These are phyloP conservation scores for Ascidia mentula DNA, from an alignment of 23 tunicate genomes.

Conservation along the genomic window DNA sequence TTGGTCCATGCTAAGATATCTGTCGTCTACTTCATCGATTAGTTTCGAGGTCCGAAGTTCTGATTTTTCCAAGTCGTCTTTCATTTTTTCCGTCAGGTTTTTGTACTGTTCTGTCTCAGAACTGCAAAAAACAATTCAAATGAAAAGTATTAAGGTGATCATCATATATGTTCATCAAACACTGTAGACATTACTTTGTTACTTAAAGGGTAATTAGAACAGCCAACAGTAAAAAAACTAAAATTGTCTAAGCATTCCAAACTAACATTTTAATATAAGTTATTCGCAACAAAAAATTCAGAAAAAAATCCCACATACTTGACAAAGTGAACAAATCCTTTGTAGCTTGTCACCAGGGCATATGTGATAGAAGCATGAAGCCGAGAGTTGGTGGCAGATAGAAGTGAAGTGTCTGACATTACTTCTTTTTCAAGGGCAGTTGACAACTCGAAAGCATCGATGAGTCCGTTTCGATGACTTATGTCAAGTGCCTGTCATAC, in stretches of 20 bases:
- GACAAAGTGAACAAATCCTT: constrained; percentile 23
- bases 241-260: no score
- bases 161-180: no score
- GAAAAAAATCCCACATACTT: constrained; percentile 9
- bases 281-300: background rate
- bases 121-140: constrained; percentile 14
- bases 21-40: constrained; percentile 77
- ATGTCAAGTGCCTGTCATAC: constrained; percentile 1
- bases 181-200: no score
- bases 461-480: constrained; percentile 1
- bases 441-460: constrained; percentile 28
- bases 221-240: no score
- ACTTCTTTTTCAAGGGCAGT: constrained; percentile 39
- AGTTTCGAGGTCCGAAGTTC: constrained; percentile 63
- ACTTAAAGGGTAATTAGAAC: no score
- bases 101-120: constrained; percentile 43
- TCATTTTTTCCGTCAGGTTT: constrained; percentile 44
- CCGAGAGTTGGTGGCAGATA: background rate
- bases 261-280: no score
- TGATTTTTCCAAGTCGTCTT: constrained; percentile 53
- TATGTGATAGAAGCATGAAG: constrained; percentile 30
- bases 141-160: no score
- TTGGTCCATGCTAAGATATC: constrained; percentile 61
- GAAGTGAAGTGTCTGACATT: background rate
- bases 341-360: constrained; percentile 58